Base-by-base conservation (phyloP, 2,113 vertebrate species). In the Antechinus flavipes region DNA sequence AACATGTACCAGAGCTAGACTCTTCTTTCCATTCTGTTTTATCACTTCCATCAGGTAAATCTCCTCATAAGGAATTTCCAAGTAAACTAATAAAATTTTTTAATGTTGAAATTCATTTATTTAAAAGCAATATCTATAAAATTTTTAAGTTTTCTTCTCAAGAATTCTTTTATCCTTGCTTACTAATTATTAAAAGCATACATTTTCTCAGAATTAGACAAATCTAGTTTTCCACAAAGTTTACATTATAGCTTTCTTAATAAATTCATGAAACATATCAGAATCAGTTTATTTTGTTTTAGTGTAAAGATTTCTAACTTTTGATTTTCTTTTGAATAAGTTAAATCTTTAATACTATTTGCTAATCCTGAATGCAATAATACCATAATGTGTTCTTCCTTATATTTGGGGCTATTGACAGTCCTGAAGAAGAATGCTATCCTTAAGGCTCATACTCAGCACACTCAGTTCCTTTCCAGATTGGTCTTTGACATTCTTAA, bases 11-110 rank as follows among this genome's bases (percentile, higher is more conserved):
- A 95, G 97, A 98, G 95, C 50, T 98, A 96, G 99, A 99, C 92
- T 98, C 98, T 89, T 98, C 98, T 95, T 98, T 98, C 94, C 99
- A 99, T 92, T 97, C 98, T 2, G 98, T 99, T 53, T 93, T 98
- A 7, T 99, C 99, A 92, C 97, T 99, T 94, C 98, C 98, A 90
- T 99, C 98, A 98, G 99, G 99, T 99, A 98, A 97, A 98, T 52
- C 35, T 61, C 46, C 27, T 90, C 50, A 76, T 58, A 76, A 89
- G 52, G 89, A 76, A 26, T 58, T 30, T 56, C 35, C 61, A 42
- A 96, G 19, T 47, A 89, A n/a, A 92, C 49, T 92, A 27, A 90
- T 23, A 93, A 12, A 94, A 49, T 89, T 93, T 96, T 91, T 58
- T 89, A 42, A 0, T 91, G 26, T 54, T 94, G 52, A 96, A 97